Conservation (phyloP, 2,888 invertebrate genomes). For the Camponotus fellah region DNA sequence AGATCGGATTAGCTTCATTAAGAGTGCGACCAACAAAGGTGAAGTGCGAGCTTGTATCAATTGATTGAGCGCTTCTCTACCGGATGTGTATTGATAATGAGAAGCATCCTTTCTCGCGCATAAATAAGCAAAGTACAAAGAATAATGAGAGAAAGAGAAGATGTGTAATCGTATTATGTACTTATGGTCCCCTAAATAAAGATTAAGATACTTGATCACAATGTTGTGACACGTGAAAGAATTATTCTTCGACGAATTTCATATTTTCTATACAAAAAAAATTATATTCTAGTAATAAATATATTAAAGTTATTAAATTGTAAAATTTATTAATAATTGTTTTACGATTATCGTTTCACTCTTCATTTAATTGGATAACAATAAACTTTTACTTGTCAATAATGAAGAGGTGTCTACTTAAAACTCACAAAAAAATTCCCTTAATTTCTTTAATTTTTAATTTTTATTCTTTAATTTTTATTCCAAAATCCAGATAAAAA, state of each 20-base stretch:
- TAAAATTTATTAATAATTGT: background rate
- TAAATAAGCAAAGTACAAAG: slow-evolving; percentile 30
- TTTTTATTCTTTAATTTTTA: too few species aligned
- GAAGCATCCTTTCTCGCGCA: background rate
- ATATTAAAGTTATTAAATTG: background rate
- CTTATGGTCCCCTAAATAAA: background rate
- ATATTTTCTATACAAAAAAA: slow-evolving; percentile 12
- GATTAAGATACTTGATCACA: background rate
- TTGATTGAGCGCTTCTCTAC: background rate
- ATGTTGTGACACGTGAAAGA: background rate
- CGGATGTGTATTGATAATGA: slow-evolving; percentile 30
- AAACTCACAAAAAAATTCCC: too few species aligned
- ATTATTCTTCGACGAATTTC: background rate
- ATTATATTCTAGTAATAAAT: background rate
- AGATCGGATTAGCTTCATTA: slow-evolving; percentile 59
- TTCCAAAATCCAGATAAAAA: too few species aligned
- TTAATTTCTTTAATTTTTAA: too few species aligned
- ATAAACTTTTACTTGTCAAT: slow-evolving; percentile 25
- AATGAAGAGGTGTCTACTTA: too few species aligned
- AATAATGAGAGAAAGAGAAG: slow-evolving; percentile 10
- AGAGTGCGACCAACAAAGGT: slow-evolving; percentile 15
- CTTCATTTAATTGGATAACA: background rate
- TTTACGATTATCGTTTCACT: background rate
- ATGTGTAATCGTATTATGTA: slow-evolving; percentile 12
- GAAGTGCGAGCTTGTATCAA: slow-evolving; percentile 17